Conservation (phyloP, 2,113 vertebrate genomes). For the Uropsilus gracilis region DNA sequence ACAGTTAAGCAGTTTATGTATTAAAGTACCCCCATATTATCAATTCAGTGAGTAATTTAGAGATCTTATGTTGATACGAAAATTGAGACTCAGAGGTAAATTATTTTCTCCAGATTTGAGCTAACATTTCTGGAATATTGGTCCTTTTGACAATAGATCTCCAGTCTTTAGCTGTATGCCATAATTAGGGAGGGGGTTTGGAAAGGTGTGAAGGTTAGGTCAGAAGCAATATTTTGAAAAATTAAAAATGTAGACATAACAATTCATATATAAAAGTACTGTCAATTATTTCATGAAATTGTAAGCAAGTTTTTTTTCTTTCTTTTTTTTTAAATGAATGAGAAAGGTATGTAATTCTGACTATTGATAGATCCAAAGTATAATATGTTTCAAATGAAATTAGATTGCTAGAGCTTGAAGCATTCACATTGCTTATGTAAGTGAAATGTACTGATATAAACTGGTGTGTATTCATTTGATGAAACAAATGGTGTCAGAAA, state of each 20-base stretch:
- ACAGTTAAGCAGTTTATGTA: not conserved
- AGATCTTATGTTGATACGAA: not conserved
- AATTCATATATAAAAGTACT: not conserved
- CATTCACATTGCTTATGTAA: not conserved
- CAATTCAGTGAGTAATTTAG: not conserved
- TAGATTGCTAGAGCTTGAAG: not conserved
- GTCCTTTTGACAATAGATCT: not conserved
- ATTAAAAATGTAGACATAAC: not conserved
- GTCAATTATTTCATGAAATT: not conserved
- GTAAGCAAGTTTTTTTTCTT: too few relatives aligned
- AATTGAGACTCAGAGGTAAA: not conserved
- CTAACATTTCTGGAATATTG: not conserved
- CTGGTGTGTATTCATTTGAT: not conserved
- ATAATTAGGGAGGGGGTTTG: too few relatives aligned
- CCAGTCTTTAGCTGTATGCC: not conserved
- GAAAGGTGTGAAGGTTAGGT: not conserved
- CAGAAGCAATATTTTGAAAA: not conserved
- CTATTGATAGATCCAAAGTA: not conserved
- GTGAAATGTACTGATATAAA: not conserved
- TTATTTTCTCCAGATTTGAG: not conserved
- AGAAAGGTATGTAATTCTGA: not conserved
- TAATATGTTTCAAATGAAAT: not conserved
- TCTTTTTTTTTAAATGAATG: not conserved
- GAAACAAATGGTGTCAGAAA: not conserved
- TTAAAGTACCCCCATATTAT: not conserved